Percentiles rank a stretch among this genome's conserved stretches.
These are phyloP conservation scores for Cavia porcellus DNA, from an alignment of 2,113 vertebrate species.

Conservation along the genomic window DNA sequence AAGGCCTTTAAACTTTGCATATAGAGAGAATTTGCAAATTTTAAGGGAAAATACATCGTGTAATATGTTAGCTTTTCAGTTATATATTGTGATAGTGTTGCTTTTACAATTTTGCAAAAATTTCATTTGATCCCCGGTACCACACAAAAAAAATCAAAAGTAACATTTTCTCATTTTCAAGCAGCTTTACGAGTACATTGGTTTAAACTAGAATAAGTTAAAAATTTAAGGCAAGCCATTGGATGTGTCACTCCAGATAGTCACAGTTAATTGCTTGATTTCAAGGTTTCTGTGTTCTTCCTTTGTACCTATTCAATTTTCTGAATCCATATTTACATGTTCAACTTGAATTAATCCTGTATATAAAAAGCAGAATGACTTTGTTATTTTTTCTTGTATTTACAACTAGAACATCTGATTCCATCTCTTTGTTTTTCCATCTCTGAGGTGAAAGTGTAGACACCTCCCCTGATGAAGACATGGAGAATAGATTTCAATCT, in stretches of 20 bases:
- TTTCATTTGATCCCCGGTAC: not conserved
- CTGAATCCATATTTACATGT: not conserved
- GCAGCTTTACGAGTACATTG: too few species aligned
- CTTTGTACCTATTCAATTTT: not conserved
- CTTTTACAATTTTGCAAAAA: not conserved
- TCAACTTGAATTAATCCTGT: conserved; percentile 5
- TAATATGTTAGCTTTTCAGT: not conserved
- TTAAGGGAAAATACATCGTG: conserved; percentile 21
- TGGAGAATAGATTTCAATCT: not conserved
- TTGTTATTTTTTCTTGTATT: conserved; percentile 13
- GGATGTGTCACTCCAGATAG: not conserved
- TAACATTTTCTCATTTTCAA: conserved; percentile 29
- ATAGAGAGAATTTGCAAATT: not conserved
- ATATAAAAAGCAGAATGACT: conserved; percentile 19
- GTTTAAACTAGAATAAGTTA: not conserved
- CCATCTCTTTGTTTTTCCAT: conserved; percentile 19
- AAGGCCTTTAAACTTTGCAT: conserved; percentile 1
- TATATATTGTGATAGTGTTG: not conserved
- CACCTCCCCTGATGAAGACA: not conserved
- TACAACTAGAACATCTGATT: not conserved
- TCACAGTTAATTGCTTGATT: not conserved
- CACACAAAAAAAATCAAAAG: not conserved
- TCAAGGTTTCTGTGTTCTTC: not conserved
- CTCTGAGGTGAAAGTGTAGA: not conserved
- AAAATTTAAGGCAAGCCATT: not conserved